Conservation (phyloP, 1,140 invertebrate genomes). For the Diorhabda carinulata region DNA sequence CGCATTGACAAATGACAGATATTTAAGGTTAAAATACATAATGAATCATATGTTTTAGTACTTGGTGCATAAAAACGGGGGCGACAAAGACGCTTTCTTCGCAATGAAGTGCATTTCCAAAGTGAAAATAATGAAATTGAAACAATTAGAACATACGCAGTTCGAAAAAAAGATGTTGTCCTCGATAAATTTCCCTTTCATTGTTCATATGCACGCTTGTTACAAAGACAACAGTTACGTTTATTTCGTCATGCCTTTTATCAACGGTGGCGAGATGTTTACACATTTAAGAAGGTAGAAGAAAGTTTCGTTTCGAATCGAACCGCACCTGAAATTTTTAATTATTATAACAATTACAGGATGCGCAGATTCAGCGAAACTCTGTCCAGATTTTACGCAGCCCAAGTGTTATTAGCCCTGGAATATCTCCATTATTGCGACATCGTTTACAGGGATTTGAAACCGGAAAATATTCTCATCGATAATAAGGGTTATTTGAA, state of each 20-base stretch:
- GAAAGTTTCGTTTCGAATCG: no score
- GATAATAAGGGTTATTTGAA: slow-evolving; percentile 81
- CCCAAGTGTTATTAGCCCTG: slow-evolving; percentile 84
- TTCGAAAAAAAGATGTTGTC: slow-evolving; percentile 85
- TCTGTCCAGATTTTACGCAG: slow-evolving; percentile 84
- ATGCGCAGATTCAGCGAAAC: slow-evolving; percentile 72
- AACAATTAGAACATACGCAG: slow-evolving; percentile 80
- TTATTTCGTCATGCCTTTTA: slow-evolving; percentile 75
- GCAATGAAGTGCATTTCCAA: slow-evolving; percentile 93
- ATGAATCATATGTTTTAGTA: neutral
- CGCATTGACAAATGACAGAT: no score
- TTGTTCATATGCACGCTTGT: slow-evolving; percentile 75
- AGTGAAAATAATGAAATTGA: slow-evolving; percentile 74
- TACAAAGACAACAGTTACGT: slow-evolving; percentile 83
- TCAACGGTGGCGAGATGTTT: slow-evolving; percentile 80
- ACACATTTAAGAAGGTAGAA: slow-evolving; percentile 49
- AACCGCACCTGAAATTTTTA: neutral
- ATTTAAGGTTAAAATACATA: no score
- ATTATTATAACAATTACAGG: slow-evolving; percentile 28
- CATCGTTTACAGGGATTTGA: slow-evolving; percentile 88
- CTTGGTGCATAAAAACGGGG: slow-evolving; percentile 72
- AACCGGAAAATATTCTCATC: slow-evolving; percentile 94
- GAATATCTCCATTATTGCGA: slow-evolving; percentile 92
- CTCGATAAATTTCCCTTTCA: slow-evolving; percentile 76
- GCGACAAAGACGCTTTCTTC: slow-evolving; percentile 58